Evolutionary conservation across 64 coral and sea anemone genomes (phyloP).

Genomic region (Porites lutea): DNA sequence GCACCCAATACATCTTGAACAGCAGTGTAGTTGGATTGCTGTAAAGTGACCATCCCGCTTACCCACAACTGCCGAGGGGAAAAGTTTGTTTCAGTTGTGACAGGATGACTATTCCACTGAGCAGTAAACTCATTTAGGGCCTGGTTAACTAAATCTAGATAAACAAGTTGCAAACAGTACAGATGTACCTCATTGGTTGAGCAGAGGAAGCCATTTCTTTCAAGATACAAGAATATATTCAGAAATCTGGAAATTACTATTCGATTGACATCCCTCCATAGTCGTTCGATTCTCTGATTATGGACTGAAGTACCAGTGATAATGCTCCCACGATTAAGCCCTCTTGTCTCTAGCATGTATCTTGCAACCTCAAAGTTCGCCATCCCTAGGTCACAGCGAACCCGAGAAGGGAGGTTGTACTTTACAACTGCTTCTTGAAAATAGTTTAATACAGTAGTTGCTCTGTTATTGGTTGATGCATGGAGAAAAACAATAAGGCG

Average conservation of each 20-base stretch:
- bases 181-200: constrained; percentile 32
- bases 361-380: constrained; percentile 52
- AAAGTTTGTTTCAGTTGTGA: constrained; percentile 59
- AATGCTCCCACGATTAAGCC: constrained; percentile 56
- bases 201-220: neutral
- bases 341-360: constrained; percentile 43
- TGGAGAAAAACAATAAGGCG: constrained; percentile 43
- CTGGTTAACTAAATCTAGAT: constrained; percentile 34
- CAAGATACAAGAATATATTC: constrained; percentile 56
- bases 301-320: constrained; percentile 63
- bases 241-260: constrained; percentile 19
- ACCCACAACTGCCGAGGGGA: constrained; percentile 61
- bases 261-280: too few relatives aligned
- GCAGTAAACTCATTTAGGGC: constrained; percentile 23
- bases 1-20: constrained; percentile 24
- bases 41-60: constrained; percentile 8
- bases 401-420: constrained; percentile 28
- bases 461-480: constrained; percentile 50
- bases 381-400: constrained; percentile 28
- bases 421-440: constrained; percentile 22
- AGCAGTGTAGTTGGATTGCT: constrained; percentile 24
- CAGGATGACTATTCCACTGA: constrained; percentile 58
- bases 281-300: constrained; percentile 40
- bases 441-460: constrained; percentile 16
- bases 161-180: constrained; percentile 16